These are phyloP conservation scores for Drosophila nebulosa DNA, from an alignment of 1,140 invertebrate genomes.

Conservation along the genomic window DNA sequence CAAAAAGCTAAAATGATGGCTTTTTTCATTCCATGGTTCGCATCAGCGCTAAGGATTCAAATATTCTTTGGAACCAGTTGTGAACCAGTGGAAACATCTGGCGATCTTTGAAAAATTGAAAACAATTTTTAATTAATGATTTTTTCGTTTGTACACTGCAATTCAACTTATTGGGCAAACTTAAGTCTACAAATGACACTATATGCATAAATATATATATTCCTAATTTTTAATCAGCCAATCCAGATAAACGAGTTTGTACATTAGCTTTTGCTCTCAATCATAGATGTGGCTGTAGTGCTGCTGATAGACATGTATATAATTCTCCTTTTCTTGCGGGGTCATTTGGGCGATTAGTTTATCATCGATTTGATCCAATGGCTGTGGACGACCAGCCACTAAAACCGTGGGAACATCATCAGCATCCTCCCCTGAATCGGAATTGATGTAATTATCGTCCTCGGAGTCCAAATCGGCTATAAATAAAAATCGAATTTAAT, in stretches of 20 bases:
- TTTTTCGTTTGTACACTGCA: not conserved
- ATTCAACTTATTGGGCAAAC: slow-evolving; percentile 20
- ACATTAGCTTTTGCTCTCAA: slow-evolving; percentile 32
- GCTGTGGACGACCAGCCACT: slow-evolving; percentile 90
- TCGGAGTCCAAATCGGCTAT: slow-evolving; percentile 86
- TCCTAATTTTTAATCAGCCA: not conserved
- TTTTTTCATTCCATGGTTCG: no score
- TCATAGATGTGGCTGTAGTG: slow-evolving; percentile 92
- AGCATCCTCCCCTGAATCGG: slow-evolving; percentile 87
- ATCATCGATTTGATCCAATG: slow-evolving; percentile 89
- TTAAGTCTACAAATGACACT: slow-evolving; percentile 39
- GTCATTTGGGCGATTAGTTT: slow-evolving; percentile 95
- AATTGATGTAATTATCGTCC: slow-evolving; percentile 75
- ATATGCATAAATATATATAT: slow-evolving; percentile 19
- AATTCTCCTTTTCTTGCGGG: slow-evolving; percentile 94
- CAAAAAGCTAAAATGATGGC: not conserved
- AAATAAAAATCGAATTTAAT: slow-evolving; percentile 26
- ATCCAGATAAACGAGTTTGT: not conserved
- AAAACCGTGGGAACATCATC: slow-evolving; percentile 92
- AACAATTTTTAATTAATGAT: not conserved
- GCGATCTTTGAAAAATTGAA: not conserved
- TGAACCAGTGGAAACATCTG: not conserved
- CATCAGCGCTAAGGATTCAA: no score
- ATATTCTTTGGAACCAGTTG: no score
- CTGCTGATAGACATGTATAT: slow-evolving; percentile 96